Base-by-base conservation (phyloP, 2,113 vertebrate species). In the Clarias magur region DNA sequence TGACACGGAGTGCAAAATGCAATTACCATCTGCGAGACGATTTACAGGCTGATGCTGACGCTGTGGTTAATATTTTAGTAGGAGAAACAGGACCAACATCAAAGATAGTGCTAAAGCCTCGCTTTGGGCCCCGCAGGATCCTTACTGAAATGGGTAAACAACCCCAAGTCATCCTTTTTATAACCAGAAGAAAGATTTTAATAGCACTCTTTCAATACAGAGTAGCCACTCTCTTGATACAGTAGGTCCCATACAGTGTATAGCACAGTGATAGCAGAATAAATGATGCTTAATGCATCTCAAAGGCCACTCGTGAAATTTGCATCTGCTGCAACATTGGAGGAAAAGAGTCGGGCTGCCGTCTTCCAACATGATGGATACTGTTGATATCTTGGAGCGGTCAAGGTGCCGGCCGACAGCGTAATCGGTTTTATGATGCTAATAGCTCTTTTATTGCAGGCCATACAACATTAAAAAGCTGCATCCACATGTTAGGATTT, bases 381-480 rank as follows among this genome's bases (percentile, higher is more conserved):
- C 80, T 84, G 85, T 79, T 86, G 78, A 92, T 89, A 87, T 73
- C 84, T 87, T 59, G 16, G 42, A 42, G 27, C 80, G 87, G 78
- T 38, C 5, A 8, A 75, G 63, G 80, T 80, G 4, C 72, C 72
- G 60, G 68, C 56, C 21, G 72, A 85, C 83, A 38, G 70, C 87
- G 82, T 78, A 82, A 88, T 89, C 76, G 72, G 89, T 86, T 92
- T 90, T 90, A 90, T 88, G 88, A 87, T 25, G 63, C 75, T 88
- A 89, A 91, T 89, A 42, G 65, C 82, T 12, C 53, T 88, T 91
- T 87, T 92, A 92, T 88, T 91, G 91, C 88, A 83, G 48, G 60
- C 72, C 16, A 65, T 67, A 86, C 80, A 88, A 59, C 67, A 87
- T 63, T 53, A 19, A 80, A 19, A 80, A 65, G 56, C 73, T 65